These are phyloP conservation scores for Castor canadensis DNA, from an alignment of 2,113 vertebrate species.

Conservation along the genomic window DNA sequence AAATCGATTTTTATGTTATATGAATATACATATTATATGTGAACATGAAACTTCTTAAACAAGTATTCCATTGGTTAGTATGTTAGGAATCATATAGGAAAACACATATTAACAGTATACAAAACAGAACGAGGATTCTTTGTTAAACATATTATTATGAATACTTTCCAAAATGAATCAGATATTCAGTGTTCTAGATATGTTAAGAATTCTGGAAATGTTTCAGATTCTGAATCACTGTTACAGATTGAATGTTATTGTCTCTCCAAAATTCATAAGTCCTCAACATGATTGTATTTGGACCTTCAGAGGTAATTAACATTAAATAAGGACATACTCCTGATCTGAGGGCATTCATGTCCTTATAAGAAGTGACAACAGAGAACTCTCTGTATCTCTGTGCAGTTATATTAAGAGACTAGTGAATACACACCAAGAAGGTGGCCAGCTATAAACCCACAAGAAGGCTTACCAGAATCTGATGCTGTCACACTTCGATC, in stretches of 20 bases:
- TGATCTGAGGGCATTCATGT: neutral
- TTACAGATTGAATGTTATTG: neutral
- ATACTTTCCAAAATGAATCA: neutral
- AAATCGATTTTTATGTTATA: constrained; percentile 53
- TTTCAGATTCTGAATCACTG: constrained; percentile 1
- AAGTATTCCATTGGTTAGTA: neutral
- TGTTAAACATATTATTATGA: neutral
- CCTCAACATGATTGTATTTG: neutral
- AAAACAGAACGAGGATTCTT: neutral
- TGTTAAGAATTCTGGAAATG: neutral
- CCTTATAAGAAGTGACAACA: neutral
- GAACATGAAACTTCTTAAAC: constrained; percentile 31
- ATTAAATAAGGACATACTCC: neutral
- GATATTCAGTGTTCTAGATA: neutral
- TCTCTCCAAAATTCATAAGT: neutral
- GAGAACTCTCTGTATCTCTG: neutral
- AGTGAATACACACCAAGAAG: neutral
- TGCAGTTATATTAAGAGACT: neutral
- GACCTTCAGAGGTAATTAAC: neutral
- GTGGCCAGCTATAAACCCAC: neutral
- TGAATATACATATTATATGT: constrained; percentile 53
- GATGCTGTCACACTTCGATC: neutral
- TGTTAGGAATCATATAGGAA: constrained; percentile 26
- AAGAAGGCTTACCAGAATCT: neutral
- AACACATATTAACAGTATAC: neutral